Base-by-base conservation (phyloP, 2,797 vertebrate genomes). In the Cyprinodon diabolis region DNA sequence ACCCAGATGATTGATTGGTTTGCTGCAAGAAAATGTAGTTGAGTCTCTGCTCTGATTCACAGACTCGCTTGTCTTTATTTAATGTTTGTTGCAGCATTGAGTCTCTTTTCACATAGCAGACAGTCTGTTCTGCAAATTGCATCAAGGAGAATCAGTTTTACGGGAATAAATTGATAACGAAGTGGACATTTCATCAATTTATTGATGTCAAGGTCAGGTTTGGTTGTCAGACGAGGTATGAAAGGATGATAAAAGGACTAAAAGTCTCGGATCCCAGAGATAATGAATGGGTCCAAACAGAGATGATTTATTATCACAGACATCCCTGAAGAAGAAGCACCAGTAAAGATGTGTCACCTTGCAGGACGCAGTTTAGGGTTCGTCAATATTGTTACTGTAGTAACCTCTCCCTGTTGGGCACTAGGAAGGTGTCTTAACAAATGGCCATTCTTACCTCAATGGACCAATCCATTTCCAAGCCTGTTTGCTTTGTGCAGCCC, bases 41-140 rank as follows among this genome's bases (percentile, higher is more conserved):
- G 17, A 19, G 40, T 52, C 14, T 63, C 51, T 2, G 62, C 49
- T 73, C 67, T 74, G 62, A 74, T 79, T 70, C 74, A 49, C 67
- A 10, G 21, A 45, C 30, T 4, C n/a, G 13, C 23, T 19, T 43
- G n/a, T 57, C 47, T 54, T 56, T 52, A 73, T 65, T 63, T 25
- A 47, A 68, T 56, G 25, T 30, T 8, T 47, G 54, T 12, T 23
- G 12, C 62, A 6, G 14, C 55, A 51, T 75, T 35, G 10, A 17
- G 8, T 71, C 48, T 49, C 37, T 48, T 45, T 37, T 49, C 66
- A 60, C 2, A 3, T 30, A 66, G 43, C 17, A 23, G 37, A 58
- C 14, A 30, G n/a, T 45, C 62, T 52, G 21, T 66, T n/a, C 62
- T 60, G 45, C 40, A 71, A 58, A 71, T 48, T 49, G 19, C 48